Evolutionary conservation across 1,140 invertebrate species (phyloP).

Genomic region (Samia ricini): DNA sequence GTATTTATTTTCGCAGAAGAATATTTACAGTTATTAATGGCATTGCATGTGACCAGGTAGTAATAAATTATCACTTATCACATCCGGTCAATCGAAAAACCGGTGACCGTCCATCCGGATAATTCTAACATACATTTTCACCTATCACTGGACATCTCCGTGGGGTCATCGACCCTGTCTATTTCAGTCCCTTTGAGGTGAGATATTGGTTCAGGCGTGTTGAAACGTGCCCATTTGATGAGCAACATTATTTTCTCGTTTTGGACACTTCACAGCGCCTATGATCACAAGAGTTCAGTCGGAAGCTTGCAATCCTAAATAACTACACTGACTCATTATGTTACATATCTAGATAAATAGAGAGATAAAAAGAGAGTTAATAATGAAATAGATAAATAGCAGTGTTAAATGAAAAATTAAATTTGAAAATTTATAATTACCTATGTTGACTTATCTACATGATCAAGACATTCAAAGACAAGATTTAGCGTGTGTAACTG

Average conservation of each 20-base stretch:
- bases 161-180: constrained; percentile 38
- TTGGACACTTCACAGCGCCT: not conserved
- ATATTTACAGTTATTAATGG: too few species aligned
- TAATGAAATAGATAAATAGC: too few species aligned
- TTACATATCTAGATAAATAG: too few species aligned
- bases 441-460: too few species aligned
- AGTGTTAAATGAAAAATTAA: too few species aligned
- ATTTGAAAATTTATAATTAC: too few species aligned
- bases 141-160: not conserved
- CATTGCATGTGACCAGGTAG: too few species aligned
- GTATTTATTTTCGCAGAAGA: too few species aligned
- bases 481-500: too few species aligned
- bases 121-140: constrained; percentile 2
- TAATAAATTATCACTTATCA: constrained; percentile 1
- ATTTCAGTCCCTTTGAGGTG: constrained; percentile 52
- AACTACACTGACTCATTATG: too few species aligned
- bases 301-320: not conserved
- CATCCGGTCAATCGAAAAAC: not conserved
- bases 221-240: constrained; percentile 12
- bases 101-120: constrained; percentile 4
- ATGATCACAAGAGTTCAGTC: not conserved
- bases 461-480: too few species aligned
- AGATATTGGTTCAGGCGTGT: constrained; percentile 15
- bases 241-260: not conserved
- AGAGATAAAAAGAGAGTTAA: too few species aligned